phyloP scores from a whole-genome alignment of 2,113 vertebrate genomes.

The Eublepharis macularius region DNA sequence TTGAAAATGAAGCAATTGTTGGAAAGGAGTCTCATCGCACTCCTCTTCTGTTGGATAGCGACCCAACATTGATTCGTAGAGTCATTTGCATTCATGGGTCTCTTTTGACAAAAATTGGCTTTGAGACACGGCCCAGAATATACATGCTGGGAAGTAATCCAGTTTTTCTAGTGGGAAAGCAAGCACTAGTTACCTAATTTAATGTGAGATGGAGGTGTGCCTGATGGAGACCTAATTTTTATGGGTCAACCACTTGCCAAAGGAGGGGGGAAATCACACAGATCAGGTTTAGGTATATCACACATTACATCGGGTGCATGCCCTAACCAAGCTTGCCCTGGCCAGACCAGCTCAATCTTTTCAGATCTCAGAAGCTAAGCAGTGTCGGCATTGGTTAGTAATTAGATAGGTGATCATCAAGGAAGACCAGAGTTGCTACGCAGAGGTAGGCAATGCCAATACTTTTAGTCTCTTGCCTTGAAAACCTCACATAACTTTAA shows the following conservation, averaged over 20 bases:
- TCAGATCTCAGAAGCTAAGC: no score
- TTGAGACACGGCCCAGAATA: no score
- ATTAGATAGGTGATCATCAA: no score
- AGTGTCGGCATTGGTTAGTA: no score
- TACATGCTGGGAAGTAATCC: background rate
- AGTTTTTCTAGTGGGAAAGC: background rate
- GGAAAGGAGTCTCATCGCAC: background rate
- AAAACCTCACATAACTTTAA: no score
- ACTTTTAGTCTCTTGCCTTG: no score
- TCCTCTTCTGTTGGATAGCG: background rate
- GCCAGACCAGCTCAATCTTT: no score
- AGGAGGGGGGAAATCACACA: background rate
- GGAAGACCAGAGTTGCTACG: no score
- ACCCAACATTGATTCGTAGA: background rate
- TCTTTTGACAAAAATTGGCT: background rate
- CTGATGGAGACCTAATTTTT: background rate
- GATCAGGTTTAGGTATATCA: background rate
- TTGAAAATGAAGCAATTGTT: background rate
- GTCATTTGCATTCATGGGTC: background rate
- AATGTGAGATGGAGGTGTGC: background rate
- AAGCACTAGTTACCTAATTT: no score
- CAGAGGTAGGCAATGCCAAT: no score
- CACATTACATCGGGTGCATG: no score
- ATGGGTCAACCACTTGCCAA: background rate
- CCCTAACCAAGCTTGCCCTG: no score